phyloP scores from a whole-genome alignment of 2,888 invertebrate genomes.

The Drosophila peninsularis region DNA sequence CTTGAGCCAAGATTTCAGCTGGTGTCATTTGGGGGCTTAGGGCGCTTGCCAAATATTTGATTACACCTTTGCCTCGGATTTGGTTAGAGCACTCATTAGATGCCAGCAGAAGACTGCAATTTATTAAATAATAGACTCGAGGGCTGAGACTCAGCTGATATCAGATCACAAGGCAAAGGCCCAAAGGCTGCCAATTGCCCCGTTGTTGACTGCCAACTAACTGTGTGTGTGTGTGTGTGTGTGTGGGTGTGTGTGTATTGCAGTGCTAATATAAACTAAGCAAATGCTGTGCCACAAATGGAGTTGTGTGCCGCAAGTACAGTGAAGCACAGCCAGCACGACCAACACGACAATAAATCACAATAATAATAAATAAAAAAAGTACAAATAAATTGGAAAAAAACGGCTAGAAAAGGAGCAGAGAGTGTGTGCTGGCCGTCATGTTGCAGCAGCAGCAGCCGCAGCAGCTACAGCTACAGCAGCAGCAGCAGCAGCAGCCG shows the following conservation, averaged over 20 bases:
- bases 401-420: slow-evolving; percentile 21
- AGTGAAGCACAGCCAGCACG: slow-evolving; percentile 59
- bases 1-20: background rate
- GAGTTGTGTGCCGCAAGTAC: slow-evolving; percentile 34
- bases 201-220: slow-evolving; percentile 13
- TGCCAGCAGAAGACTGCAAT: slow-evolving; percentile 7
- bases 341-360: slow-evolving; percentile 45
- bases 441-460: slow-evolving; percentile 36
- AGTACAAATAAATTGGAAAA: slow-evolving; percentile 12
- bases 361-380: slow-evolving; percentile 4
- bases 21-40: background rate
- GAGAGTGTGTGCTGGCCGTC: slow-evolving; percentile 27
- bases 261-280: slow-evolving; percentile 47
- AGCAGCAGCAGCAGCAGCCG: slow-evolving; percentile 35
- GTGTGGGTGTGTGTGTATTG: slow-evolving; percentile 22
- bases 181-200: slow-evolving; percentile 11
- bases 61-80: slow-evolving; percentile 6
- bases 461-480: slow-evolving; percentile 48
- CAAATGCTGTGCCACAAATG: slow-evolving; percentile 55
- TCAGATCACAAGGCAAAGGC: background rate
- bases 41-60: slow-evolving; percentile 19
- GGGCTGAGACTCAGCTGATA: background rate
- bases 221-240: slow-evolving; percentile 13
- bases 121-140: slow-evolving; percentile 26
- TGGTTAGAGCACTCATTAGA: slow-evolving; percentile 10